Conservation (phyloP, 2,113 vertebrate species). For the Eclectus roratus region DNA sequence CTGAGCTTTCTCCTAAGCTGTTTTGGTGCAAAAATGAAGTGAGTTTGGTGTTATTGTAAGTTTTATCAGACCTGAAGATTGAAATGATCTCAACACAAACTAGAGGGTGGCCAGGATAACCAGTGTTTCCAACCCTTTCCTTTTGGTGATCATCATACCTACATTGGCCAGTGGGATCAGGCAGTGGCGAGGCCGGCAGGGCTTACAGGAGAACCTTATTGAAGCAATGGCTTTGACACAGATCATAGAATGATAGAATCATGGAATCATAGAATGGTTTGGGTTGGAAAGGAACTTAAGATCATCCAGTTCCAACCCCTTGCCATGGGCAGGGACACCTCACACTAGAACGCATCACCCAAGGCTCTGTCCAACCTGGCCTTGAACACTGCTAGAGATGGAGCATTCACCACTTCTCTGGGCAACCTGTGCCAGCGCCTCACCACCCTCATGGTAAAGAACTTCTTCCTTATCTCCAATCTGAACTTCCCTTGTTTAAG, state of each 20-base stretch:
- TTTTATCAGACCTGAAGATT: not conserved
- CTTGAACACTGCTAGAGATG: not conserved
- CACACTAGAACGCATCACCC: not conserved
- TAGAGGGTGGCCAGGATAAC: not conserved
- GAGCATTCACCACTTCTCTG: not conserved
- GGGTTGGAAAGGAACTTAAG: not conserved
- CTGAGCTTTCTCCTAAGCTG: not conserved
- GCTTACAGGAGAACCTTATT: not conserved
- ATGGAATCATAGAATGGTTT: not conserved
- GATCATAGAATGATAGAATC: not conserved
- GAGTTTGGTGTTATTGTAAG: not conserved
- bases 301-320: not conserved
- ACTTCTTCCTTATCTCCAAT: not conserved
- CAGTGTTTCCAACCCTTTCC: not conserved
- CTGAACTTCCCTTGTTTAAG: not conserved
- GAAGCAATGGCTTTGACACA: not conserved
- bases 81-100: not conserved
- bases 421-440: not conserved
- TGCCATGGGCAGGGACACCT: not conserved
- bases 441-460: not conserved
- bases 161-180: not conserved
- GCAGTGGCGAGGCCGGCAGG: not conserved
- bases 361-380: not conserved
- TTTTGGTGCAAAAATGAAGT: not conserved
- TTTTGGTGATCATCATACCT: not conserved